Evolutionary conservation across 2,113 vertebrate genomes (phyloP).

Genomic region (Cyanocitta stelleri): DNA sequence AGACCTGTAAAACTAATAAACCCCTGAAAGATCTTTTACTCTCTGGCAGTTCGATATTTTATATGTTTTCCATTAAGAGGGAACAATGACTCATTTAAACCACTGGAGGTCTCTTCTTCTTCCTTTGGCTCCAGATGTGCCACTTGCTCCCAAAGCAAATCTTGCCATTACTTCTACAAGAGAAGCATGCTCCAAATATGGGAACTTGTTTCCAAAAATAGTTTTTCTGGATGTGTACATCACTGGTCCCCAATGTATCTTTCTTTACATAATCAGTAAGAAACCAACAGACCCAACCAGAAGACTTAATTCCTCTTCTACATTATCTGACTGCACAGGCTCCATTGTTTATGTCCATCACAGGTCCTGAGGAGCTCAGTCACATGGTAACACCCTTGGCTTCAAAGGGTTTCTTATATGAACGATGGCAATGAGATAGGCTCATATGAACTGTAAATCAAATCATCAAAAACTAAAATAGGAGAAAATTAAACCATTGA

Average conservation of each 20-base stretch:
- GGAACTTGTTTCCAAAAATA: neutral
- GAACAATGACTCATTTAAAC: constrained; percentile 1
- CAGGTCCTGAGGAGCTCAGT: neutral
- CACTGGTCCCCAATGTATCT: neutral
- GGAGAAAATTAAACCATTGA: neutral
- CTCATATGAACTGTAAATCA: neutral
- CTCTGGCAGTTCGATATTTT: constrained; percentile 16
- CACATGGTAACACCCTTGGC: neutral
- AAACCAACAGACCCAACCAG: neutral
- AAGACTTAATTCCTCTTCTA: neutral
- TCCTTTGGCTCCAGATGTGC: neutral
- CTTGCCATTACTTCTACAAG: neutral
- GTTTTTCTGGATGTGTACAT: neutral
- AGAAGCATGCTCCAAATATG: neutral
- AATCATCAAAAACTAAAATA: neutral
- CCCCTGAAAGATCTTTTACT: neutral
- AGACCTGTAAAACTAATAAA: constrained; percentile 30
- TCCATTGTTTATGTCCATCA: neutral
- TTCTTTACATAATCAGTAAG: neutral
- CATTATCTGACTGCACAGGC: neutral
- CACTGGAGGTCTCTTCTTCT: neutral
- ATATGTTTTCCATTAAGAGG: constrained; percentile 29
- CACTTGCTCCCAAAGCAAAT: neutral
- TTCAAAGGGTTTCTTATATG: neutral
- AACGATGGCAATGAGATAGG: neutral